A percentile compares a stretch with the other conserved stretches of the same genome.
phyloP scores from a whole-genome alignment of 2,888 invertebrate species.

The Zele albiditarsus region DNA sequence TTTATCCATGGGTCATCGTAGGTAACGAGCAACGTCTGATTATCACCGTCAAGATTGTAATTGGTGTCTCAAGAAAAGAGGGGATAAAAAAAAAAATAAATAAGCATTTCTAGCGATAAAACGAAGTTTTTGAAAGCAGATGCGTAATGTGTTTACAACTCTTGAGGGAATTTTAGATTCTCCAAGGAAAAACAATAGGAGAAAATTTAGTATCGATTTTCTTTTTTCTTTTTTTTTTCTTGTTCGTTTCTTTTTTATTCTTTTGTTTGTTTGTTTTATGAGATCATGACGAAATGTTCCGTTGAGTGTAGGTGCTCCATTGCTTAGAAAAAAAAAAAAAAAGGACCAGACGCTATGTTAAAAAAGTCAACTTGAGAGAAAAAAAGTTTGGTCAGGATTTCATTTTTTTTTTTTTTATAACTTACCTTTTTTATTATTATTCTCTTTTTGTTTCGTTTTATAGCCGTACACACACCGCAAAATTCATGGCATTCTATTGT shows the following conservation, averaged over 20 bases:
- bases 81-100: neutral
- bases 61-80: neutral
- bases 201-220: neutral
- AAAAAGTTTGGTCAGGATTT: neutral
- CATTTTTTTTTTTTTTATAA: constrained; percentile 24
- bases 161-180: neutral
- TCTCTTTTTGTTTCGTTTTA: constrained; percentile 17
- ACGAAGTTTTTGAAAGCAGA: constrained; percentile 9
- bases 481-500: constrained; percentile 17
- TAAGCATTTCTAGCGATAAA: neutral
- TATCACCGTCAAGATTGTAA: constrained; percentile 20
- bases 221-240: neutral
- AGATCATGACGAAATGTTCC: neutral
- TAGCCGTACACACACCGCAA: neutral
- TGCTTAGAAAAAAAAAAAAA: neutral
- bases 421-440: constrained; percentile 8
- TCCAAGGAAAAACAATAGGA: neutral
- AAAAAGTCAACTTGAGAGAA: neutral
- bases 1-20: constrained; percentile 24
- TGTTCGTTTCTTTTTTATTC: neutral
- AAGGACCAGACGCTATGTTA: neutral
- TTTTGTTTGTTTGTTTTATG: neutral
- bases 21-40: constrained; percentile 32
- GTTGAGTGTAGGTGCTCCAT: neutral
- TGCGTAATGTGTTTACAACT: constrained; percentile 28